Evolutionary conservation across 1,140 invertebrate species (phyloP).

Genomic region (Zaprionus tsacasi): DNA sequence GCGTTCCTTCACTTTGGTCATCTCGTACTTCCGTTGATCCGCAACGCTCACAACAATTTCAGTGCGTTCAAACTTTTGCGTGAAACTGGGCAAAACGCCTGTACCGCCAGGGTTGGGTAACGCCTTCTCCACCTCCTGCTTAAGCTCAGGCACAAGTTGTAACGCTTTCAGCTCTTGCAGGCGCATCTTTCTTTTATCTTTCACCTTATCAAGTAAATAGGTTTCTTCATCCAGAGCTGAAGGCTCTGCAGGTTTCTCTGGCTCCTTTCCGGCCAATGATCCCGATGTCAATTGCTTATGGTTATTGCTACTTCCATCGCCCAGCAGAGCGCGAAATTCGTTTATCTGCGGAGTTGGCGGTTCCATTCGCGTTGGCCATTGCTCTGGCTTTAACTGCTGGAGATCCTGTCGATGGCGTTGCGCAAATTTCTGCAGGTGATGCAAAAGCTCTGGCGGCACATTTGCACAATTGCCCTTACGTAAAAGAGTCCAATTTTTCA

Average conservation of each 20-base stretch:
- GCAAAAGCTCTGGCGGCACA: conserved; percentile 84
- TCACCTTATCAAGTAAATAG: conserved; percentile 74
- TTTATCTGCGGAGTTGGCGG: conserved; percentile 69
- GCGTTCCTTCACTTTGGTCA: conserved; percentile 83
- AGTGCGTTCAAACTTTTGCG: conserved; percentile 81
- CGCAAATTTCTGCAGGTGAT: conserved; percentile 88
- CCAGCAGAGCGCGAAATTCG: conserved; percentile 85
- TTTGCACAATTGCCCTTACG: conserved; percentile 85
- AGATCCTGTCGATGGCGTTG: conserved; percentile 55
- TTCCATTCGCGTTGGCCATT: conserved; percentile 52
- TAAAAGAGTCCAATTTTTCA: conserved; percentile 88
- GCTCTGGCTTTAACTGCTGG: conserved; percentile 35
- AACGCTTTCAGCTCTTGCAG: conserved; percentile 62
- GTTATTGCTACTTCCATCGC: conserved; percentile 27
- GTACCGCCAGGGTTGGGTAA: conserved; percentile 64
- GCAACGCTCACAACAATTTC: conserved; percentile 67
- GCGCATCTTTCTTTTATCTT: conserved; percentile 68
- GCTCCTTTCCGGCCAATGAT: not conserved
- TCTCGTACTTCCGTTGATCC: conserved; percentile 68
- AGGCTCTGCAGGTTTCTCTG: not conserved
- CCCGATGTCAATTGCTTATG: conserved; percentile 1
- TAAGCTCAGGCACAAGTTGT: conserved; percentile 21
- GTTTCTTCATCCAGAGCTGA: conserved; percentile 68
- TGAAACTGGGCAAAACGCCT: conserved; percentile 52
- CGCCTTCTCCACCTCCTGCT: conserved; percentile 9